Evolutionary conservation across 2,113 vertebrate species (phyloP), one percentile per base, ranked within the genome.

Genomic region (Tragelaphus imberbis): DNA sequence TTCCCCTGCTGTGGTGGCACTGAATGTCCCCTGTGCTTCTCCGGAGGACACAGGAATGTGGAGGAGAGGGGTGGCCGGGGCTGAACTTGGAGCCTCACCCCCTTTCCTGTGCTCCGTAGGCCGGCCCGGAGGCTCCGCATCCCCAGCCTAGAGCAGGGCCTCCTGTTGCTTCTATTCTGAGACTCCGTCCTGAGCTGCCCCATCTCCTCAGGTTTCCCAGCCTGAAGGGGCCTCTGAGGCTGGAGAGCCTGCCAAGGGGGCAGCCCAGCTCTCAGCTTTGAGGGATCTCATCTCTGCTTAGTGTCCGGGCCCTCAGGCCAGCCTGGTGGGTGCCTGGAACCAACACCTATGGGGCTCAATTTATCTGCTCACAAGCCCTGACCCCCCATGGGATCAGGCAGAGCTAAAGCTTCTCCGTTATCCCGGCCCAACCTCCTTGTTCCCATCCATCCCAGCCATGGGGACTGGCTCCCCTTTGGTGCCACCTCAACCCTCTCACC

Each of bases 141-240:
- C 40, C 6, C 47, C 56, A 53, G 9, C 47, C 53, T 25, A 55
- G 90, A 44, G n/a, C 12, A 16, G 40, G 82, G 33, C 33, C 65
- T 90, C 87, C 44, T 47, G 71, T 33, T 53, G 71, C 49, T 95
- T 92, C 97, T 97, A n/a, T 96, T 88, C 85, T 84, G 88, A 88
- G 97, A 80, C n/a, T 51, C 61, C 14, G 15, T 77, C 85, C 81
- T 88, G 75, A 96, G 55, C 65, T 49, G 44, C 68, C n/a, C 56
- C 7, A 5, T 63, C 81, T 90, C 58, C 90, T 97, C 95, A 86
- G 90, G 84, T 91, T 95, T 88, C 93, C 61, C 65, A 94, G 63
- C 84, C 91, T 23, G 27, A 59, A 81, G 89, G 88, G 59, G 84
- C 51, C 81, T 82, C 93, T 88, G 81, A 59, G 56, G 82, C 85